These are phyloP conservation scores for Coregonus ussuriensis DNA, from an alignment of 2,797 vertebrate genomes.

Conservation along the genomic window DNA sequence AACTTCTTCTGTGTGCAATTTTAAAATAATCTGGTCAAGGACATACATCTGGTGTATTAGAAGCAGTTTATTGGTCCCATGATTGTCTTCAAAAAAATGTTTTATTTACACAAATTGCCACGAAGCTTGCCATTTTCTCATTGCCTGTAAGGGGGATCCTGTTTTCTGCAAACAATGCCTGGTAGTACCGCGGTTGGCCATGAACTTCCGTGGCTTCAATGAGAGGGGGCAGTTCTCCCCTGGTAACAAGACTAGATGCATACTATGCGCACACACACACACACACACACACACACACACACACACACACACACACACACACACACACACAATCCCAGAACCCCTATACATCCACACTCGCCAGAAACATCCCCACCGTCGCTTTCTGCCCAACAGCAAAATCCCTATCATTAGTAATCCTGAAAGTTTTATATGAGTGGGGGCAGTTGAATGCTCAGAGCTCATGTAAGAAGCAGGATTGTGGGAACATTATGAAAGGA, in stretches of 20 bases:
- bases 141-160: too few species aligned
- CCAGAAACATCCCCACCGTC: neutral
- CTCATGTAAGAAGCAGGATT: conserved; percentile 23
- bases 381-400: neutral
- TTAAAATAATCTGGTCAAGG: too few species aligned
- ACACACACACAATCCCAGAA: neutral
- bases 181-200: too few species aligned
- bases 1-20: too few species aligned
- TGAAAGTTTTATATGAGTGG: conserved; percentile 30
- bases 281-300: neutral
- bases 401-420: conserved; percentile 22
- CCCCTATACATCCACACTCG: neutral
- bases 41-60: too few species aligned
- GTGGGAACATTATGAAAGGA: conserved; percentile 23
- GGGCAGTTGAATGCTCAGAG: conserved; percentile 25
- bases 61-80: too few species aligned
- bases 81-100: neutral
- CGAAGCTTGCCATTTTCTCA: too few species aligned
- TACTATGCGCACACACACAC: neutral
- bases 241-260: neutral
- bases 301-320: neutral
- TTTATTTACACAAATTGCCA: neutral
- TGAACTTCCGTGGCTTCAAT: too few species aligned
- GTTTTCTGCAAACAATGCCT: too few species aligned
- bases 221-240: too few species aligned